Conservation (phyloP, 2,113 vertebrate genomes). For the Copsychus sechellarum region DNA sequence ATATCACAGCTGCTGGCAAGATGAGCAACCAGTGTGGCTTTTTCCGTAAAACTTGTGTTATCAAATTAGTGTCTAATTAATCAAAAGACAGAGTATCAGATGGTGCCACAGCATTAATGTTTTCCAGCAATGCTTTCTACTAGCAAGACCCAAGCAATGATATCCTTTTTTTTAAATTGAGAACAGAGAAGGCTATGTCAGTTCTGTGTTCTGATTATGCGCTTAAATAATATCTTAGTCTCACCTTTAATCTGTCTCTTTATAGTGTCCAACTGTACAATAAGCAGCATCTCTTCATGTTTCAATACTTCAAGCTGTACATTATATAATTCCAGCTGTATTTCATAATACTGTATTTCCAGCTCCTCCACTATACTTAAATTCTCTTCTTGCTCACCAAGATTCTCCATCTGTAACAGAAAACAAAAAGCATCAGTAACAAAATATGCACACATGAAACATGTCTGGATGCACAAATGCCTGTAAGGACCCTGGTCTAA, state of each 20-base stretch:
- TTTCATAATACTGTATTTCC: conserved; percentile 92
- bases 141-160: not conserved
- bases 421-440: not conserved
- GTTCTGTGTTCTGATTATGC: not conserved
- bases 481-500: not conserved
- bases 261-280: conserved; percentile 84
- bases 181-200: not conserved
- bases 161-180: not conserved
- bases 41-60: not conserved
- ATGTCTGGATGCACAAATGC: not conserved
- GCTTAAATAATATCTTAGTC: not conserved
- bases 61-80: not conserved
- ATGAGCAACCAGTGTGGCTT: not conserved
- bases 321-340: conserved; percentile 90
- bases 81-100: not conserved
- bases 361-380: conserved; percentile 78
- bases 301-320: conserved; percentile 90
- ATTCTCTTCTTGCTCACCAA: conserved; percentile 70
- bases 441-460: not conserved
- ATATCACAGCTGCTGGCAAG: not conserved
- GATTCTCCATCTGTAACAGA: conserved; percentile 76
- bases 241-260: conserved; percentile 90
- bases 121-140: not conserved
- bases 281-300: conserved; percentile 89
- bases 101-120: not conserved